Conservation (phyloP, 2,888 invertebrate genomes). For the Chironomus riparius region DNA sequence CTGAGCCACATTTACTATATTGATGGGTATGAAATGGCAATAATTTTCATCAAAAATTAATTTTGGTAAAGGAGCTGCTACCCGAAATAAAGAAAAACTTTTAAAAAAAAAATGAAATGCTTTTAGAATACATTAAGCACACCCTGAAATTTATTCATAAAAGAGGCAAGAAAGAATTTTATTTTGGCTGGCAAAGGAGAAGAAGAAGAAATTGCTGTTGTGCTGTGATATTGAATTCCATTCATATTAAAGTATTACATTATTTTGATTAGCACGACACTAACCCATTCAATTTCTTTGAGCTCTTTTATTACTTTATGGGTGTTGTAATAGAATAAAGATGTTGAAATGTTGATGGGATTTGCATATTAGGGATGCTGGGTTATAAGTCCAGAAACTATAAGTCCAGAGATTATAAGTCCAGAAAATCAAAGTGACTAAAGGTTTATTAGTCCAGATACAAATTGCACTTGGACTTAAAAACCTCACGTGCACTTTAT, state of each 20-base stretch:
- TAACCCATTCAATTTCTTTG: too few relatives aligned
- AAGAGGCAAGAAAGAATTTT: background rate
- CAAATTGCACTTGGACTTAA: too few relatives aligned
- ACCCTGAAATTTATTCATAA: background rate
- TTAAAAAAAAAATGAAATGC: background rate
- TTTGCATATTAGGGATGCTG: too few relatives aligned
- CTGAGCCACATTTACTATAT: conserved; percentile 2
- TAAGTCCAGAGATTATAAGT: too few relatives aligned
- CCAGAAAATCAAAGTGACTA: too few relatives aligned
- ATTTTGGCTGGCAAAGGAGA: background rate
- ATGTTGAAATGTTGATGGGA: too few relatives aligned
- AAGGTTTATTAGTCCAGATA: too few relatives aligned
- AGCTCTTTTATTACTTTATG: too few relatives aligned
- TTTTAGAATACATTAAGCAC: background rate
- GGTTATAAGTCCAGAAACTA: too few relatives aligned
- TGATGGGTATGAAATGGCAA: conserved; percentile 25
- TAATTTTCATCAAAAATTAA: conserved; percentile 26
- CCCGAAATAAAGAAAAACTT: background rate
- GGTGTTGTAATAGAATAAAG: too few relatives aligned
- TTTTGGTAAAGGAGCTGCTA: background rate
- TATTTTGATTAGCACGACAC: background rate
- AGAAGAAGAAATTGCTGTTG: background rate
- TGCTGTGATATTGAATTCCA: background rate
- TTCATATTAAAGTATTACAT: background rate
- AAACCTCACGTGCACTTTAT: too few relatives aligned